phyloP scores from a whole-genome alignment of 2,888 invertebrate genomes.

The Ctena decussata region DNA sequence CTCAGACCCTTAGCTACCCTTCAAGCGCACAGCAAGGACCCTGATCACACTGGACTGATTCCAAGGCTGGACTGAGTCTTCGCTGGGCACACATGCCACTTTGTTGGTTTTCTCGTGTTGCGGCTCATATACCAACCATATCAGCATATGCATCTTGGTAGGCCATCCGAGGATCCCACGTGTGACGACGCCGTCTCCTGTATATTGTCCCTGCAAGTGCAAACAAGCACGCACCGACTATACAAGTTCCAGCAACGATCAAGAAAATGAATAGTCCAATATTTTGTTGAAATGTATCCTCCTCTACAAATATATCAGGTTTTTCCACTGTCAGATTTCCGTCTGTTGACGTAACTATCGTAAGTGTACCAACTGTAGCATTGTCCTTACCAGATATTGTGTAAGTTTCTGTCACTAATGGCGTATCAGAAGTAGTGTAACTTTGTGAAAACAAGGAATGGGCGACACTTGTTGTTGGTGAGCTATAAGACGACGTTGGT shows the following conservation, averaged over 20 bases:
- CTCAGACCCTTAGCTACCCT: no score
- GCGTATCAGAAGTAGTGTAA: background rate
- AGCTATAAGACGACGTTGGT: no score
- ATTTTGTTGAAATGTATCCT: slow-evolving; percentile 5
- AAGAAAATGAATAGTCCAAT: slow-evolving; percentile 57
- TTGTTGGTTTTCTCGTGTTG: no score
- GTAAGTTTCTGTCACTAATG: background rate
- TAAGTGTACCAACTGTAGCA: background rate
- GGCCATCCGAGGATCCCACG: slow-evolving; percentile 52
- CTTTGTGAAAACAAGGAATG: background rate
- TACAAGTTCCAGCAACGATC: slow-evolving; percentile 30
- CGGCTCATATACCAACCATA: slow-evolving; percentile 23
- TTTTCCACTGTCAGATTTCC: background rate
- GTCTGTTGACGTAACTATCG: background rate
- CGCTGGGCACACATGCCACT: no score
- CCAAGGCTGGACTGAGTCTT: no score
- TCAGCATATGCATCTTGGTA: slow-evolving; percentile 57
- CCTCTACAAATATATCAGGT: background rate
- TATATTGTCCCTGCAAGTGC: slow-evolving; percentile 8
- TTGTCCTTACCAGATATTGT: background rate
- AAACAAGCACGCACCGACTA: slow-evolving; percentile 13
- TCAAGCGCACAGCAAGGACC: no score
- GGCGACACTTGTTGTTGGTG: no score
- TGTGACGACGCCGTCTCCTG: slow-evolving; percentile 33
- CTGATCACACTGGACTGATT: no score